Evolutionary conservation across 2,797 vertebrate species (phyloP).

Genomic region (Microtus obscurus): DNA sequence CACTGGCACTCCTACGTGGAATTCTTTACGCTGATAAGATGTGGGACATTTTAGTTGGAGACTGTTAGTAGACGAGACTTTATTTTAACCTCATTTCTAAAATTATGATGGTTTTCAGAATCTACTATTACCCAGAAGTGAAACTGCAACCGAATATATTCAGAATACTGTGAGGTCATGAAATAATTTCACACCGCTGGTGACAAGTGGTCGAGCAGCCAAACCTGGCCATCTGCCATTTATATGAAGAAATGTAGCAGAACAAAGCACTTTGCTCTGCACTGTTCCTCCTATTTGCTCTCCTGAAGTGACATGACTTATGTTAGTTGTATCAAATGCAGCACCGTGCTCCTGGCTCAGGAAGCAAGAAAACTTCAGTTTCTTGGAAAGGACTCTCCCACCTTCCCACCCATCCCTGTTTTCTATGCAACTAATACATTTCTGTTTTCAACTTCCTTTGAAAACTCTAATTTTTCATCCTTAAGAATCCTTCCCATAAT

Average conservation of each 20-base stretch:
- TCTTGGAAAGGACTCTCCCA: neutral
- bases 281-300: neutral
- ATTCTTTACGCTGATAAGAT: neutral
- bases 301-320: neutral
- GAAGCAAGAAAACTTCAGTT: neutral
- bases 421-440: neutral
- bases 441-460: neutral
- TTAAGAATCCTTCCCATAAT: neutral
- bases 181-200: neutral
- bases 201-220: neutral
- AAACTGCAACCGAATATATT: neutral
- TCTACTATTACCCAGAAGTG: neutral
- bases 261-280: neutral
- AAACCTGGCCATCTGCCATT: neutral
- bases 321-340: neutral
- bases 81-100: neutral
- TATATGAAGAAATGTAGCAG: neutral
- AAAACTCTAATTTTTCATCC: neutral
- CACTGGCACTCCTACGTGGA: too few relatives aligned
- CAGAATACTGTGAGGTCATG: neutral
- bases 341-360: neutral
- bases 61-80: neutral
- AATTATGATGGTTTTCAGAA: neutral
- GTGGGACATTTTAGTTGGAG: neutral
- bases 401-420: neutral